Base-by-base conservation (phyloP, 2,797 vertebrate genomes). In the Cetoscarus ocellatus region DNA sequence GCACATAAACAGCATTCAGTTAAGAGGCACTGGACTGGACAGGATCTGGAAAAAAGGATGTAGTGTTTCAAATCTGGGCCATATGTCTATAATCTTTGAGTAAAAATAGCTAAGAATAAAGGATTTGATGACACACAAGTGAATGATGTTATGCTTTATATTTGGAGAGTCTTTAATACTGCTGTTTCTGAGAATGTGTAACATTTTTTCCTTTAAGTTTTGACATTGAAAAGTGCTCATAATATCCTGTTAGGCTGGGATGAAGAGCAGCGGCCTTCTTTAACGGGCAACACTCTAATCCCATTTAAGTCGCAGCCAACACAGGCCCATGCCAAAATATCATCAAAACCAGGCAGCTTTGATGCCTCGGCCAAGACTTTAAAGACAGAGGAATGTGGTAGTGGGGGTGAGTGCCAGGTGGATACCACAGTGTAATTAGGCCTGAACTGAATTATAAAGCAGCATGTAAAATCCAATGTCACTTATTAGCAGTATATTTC, bases 291-390 rank as follows among this genome's bases (percentile, higher is more conserved):
- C 74, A 84, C 86, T 87, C 84, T 91, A 91, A 93, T 94, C 90
- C 85, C 52, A 83, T 93, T 94, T 92, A 91, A 92, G 79, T 87
- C 84, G 81, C 80, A 87, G 93, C 93, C 93, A 94, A 91, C 79
- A 70, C 72, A 67, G 83, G 61, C 60, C 55, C 53, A 73, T 92
- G 94, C 94, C 93, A 95, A 91, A 89, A 92, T 87, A 92, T 86
- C 88, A 93, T 94, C 90, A 93, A 91, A 93, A 90, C 67, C 90
- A 89, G 78, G 85, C 79, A 18, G 86, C 92, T 95, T 94, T 95
- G 92, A 94, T 93, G 87, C 83, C 75, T 15, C 10, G 75, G 93
- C 94, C 93, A 94, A 93, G 77, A 76, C 90, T 91, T 93, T 92
- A 93, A 91, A 94, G 86, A 93, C 82, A 86, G 68, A 88, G 92